A percentile compares a stretch with the other conserved stretches of the same genome.
Evolutionary conservation across 2,113 vertebrate species (phyloP).

Genomic region (Gadus macrocephalus): DNA sequence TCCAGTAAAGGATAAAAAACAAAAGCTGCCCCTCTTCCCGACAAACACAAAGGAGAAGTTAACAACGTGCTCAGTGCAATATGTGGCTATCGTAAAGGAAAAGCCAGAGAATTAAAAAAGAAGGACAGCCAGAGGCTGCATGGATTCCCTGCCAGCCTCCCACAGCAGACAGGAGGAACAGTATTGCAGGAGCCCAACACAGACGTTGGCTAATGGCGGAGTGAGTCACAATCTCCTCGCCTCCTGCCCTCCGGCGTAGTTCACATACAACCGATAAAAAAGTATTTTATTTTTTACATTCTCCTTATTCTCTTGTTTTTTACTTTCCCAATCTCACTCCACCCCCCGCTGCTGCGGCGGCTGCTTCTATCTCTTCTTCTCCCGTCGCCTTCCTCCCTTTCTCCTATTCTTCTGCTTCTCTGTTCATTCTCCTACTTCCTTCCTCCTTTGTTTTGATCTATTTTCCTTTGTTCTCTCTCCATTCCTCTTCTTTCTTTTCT

Average conservation of each 20-base stretch:
- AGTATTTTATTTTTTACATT: background rate
- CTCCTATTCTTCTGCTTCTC: background rate
- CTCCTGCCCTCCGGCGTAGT: conserved; percentile 3
- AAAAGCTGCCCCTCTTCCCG: background rate
- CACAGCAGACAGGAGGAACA: conserved; percentile 6
- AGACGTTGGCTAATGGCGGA: background rate
- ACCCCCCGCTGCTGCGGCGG: too few species aligned
- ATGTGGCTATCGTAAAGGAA: background rate
- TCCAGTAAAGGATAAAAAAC: too few species aligned
- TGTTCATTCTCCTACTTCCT: too few species aligned
- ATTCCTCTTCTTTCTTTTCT: too few species aligned
- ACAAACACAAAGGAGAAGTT: conserved; percentile 14
- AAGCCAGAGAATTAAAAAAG: too few species aligned
- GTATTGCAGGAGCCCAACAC: background rate
- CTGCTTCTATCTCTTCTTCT: too few species aligned
- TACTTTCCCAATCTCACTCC: too few species aligned
- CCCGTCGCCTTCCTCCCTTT: too few species aligned
- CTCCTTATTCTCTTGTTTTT: too few species aligned
- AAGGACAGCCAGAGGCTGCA: too few species aligned
- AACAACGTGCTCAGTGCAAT: conserved; percentile 20
- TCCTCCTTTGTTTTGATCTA: background rate
- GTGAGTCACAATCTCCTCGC: background rate
- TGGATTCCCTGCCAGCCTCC: conserved; percentile 7
- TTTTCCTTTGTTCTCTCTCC: conserved; percentile 7
- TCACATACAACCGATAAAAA: background rate